A percentile compares a stretch with the other conserved stretches of the same genome.
Evolutionary conservation across 2,113 vertebrate species (phyloP).

Genomic region (Hipposideros armiger): DNA sequence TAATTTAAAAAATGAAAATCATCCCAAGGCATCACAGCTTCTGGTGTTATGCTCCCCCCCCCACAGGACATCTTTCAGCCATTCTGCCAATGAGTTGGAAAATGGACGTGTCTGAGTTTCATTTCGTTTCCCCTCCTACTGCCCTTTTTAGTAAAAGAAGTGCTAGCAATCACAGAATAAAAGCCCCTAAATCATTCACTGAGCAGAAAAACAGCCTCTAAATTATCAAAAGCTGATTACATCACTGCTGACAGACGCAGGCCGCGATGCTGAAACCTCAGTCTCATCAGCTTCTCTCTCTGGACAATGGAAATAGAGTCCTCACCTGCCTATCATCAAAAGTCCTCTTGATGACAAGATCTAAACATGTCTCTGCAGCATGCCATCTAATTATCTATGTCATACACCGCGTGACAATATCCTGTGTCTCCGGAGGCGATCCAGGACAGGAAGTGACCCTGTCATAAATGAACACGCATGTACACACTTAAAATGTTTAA

Average conservation of each 20-base stretch:
- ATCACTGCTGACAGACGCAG: background rate
- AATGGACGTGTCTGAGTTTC: background rate
- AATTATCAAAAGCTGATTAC: constrained; percentile 52
- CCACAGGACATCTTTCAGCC: background rate
- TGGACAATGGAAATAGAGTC: constrained; percentile 20
- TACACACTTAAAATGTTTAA: background rate
- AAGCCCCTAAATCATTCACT: constrained; percentile 46
- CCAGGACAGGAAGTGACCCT: constrained; percentile 48
- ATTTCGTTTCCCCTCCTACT: background rate
- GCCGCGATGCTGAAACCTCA: background rate
- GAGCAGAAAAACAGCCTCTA: background rate
- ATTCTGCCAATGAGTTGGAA: background rate
- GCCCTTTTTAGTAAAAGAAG: background rate
- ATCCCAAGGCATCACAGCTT: background rate
- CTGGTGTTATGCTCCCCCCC: background rate
- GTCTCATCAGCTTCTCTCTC: constrained; percentile 26
- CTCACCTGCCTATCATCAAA: constrained; percentile 26
- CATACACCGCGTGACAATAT: background rate
- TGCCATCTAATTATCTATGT: constrained; percentile 15
- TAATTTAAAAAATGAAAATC: background rate
- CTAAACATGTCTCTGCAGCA: background rate
- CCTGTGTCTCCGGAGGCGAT: background rate
- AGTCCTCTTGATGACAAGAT: constrained; percentile 47
- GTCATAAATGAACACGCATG: background rate
- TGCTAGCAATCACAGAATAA: constrained; percentile 16